These are phyloP conservation scores for Jordanella pulchra DNA, from an alignment of 2,797 vertebrate genomes.

Conservation along the genomic window DNA sequence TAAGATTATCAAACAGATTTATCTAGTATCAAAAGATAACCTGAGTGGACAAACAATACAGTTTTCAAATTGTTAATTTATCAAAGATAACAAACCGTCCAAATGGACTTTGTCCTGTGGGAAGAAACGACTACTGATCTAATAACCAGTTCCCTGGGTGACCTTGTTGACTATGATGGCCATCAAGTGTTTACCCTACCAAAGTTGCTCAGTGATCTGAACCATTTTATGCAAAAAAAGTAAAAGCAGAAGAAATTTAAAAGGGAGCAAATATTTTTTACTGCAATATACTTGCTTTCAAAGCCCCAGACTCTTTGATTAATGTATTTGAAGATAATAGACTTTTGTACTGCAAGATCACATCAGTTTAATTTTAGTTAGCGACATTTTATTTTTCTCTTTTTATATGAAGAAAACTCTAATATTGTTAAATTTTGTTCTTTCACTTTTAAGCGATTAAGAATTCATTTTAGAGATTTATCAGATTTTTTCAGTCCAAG, in stretches of 20 bases:
- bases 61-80: background rate
- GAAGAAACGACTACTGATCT: background rate
- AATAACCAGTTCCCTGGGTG: too few relatives aligned
- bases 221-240: background rate
- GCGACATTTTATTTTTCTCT: conserved; percentile 4
- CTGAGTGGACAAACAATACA: background rate
- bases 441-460: conserved; percentile 3
- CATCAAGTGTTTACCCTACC: background rate
- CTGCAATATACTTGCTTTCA: background rate
- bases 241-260: background rate
- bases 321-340: conserved; percentile 1
- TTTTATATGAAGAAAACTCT: conserved; percentile 19
- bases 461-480: background rate
- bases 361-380: conserved; percentile 16
- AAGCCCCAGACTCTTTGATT: conserved; percentile 9
- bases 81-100: background rate
- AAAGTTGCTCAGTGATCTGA: background rate
- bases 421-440: conserved; percentile 8
- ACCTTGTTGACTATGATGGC: background rate
- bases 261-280: background rate
- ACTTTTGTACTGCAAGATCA: conserved; percentile 3
- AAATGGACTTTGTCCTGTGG: background rate
- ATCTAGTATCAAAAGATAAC: background rate
- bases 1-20: conserved; percentile 1
- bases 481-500: conserved; percentile 22